phyloP scores from a whole-genome alignment of 2,888 invertebrate genomes.

The Homarus gammarus region DNA sequence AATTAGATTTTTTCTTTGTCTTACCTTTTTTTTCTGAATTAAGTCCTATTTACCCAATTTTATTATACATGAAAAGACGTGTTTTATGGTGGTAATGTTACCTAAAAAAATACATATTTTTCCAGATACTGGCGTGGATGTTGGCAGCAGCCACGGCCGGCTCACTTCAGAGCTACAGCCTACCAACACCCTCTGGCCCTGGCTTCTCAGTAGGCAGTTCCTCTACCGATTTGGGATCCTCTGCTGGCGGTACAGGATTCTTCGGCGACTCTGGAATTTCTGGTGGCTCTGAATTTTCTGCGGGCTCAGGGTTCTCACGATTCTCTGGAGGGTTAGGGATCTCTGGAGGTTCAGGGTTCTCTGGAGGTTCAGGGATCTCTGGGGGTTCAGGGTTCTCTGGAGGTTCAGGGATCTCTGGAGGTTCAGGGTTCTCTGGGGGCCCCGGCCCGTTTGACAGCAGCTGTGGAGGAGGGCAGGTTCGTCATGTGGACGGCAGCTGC shows the following conservation, averaged over 20 bases:
- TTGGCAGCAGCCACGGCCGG: background rate
- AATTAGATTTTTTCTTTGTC: too few relatives aligned
- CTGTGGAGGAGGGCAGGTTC: conserved; percentile 15
- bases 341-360: background rate
- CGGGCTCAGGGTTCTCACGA: too few relatives aligned
- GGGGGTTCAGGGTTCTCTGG: background rate
- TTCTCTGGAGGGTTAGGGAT: background rate
- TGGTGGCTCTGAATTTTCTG: too few relatives aligned
- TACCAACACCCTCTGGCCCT: background rate
- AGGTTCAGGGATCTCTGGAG: background rate
- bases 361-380: background rate
- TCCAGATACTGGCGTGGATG: background rate
- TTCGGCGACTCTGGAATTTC: too few relatives aligned
- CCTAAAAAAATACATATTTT: background rate
- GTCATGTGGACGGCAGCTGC: conserved; percentile 18
- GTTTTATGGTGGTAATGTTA: too few relatives aligned
- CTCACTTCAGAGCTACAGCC: background rate
- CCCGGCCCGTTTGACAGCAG: background rate
- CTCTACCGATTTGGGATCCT: background rate
- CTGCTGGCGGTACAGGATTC: background rate
- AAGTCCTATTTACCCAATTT: too few relatives aligned
- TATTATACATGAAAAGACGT: too few relatives aligned
- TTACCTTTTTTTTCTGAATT: too few relatives aligned
- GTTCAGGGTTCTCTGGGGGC: background rate
- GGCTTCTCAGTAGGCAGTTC: background rate